Percentiles rank a stretch among this genome's conserved stretches.
Evolutionary conservation across 2,888 invertebrate species (phyloP).

Genomic region (Acanthosepion lycidas): DNA sequence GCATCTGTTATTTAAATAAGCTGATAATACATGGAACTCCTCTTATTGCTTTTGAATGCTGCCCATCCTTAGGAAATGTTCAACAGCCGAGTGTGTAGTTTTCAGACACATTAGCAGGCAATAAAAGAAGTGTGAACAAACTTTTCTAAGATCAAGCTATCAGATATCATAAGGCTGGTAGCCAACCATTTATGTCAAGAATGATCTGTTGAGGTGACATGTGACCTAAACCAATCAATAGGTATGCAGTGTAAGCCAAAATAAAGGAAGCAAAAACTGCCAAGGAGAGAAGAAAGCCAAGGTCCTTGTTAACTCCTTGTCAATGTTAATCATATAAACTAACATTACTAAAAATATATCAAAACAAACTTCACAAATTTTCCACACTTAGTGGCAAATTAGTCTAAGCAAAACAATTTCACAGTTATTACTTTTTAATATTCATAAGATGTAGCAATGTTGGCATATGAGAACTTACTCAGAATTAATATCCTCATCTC

Average conservation of each 20-base stretch:
- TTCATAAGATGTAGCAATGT: not conserved
- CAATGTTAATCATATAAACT: not conserved
- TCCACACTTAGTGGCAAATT: not conserved
- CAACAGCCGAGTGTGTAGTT: not conserved
- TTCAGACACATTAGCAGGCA: conserved; percentile 20
- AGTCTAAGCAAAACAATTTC: not conserved
- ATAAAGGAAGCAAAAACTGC: not conserved
- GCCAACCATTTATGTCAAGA: not conserved
- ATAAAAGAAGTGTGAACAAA: not conserved
- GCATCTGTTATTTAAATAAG: conserved; percentile 18
- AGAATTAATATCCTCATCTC: not conserved
- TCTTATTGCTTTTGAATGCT: not conserved
- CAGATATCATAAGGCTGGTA: not conserved
- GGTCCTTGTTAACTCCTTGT: not conserved
- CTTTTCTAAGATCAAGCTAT: not conserved
- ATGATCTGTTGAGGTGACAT: not conserved
- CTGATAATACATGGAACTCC: not conserved
- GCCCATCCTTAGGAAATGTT: not conserved
- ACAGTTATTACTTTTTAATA: not conserved
- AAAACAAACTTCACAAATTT: not conserved
- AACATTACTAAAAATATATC: not conserved
- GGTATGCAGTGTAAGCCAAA: not conserved
- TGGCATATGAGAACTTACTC: not conserved
- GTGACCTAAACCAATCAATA: not conserved
- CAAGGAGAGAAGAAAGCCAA: not conserved